A percentile compares a stretch with the other conserved stretches of the same genome.
Evolutionary conservation across 2,113 vertebrate genomes (phyloP).

Genomic region (Hippolais icterina): DNA sequence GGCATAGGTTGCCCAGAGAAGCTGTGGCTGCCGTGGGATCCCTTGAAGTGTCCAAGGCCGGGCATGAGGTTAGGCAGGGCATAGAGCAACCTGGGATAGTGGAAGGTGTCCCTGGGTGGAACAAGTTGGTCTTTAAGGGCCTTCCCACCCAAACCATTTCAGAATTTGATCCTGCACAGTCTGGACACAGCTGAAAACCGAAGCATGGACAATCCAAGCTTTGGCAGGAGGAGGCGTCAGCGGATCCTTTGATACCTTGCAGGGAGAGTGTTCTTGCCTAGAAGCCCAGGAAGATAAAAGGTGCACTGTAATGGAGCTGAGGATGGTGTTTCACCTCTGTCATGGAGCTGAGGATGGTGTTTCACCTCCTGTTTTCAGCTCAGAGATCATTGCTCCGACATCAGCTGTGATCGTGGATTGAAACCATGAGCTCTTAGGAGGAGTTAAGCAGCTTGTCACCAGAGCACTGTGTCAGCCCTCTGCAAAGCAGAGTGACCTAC

Average conservation of each 20-base stretch:
- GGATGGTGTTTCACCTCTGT: not conserved
- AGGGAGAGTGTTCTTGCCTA: not conserved
- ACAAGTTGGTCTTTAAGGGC: not conserved
- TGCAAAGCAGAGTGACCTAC: conserved; percentile 52
- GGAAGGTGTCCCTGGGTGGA: too few species aligned
- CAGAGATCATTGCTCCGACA: not conserved
- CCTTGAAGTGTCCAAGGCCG: not conserved
- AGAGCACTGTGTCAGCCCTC: conserved; percentile 44
- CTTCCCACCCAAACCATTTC: not conserved
- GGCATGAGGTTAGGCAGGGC: fast-evolving
- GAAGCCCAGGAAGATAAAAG: not conserved
- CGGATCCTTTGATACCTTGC: not conserved
- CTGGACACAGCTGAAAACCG: not conserved
- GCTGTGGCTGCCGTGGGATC: not conserved
- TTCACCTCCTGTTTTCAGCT: not conserved
- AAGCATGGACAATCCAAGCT: not conserved
- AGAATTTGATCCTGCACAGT: not conserved
- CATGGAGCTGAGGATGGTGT: not conserved
- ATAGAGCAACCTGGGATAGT: not conserved
- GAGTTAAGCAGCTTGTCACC: conserved; percentile 58
- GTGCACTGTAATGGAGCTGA: not conserved
- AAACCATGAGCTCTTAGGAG: not conserved
- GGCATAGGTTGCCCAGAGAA: fast-evolving
- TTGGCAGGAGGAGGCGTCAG: not conserved
- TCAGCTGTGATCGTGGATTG: not conserved